A percentile compares a stretch with the other conserved stretches of the same genome.
phyloP scores from a whole-genome alignment of 2,797 vertebrate genomes.

The Lutjanus campechanus region DNA sequence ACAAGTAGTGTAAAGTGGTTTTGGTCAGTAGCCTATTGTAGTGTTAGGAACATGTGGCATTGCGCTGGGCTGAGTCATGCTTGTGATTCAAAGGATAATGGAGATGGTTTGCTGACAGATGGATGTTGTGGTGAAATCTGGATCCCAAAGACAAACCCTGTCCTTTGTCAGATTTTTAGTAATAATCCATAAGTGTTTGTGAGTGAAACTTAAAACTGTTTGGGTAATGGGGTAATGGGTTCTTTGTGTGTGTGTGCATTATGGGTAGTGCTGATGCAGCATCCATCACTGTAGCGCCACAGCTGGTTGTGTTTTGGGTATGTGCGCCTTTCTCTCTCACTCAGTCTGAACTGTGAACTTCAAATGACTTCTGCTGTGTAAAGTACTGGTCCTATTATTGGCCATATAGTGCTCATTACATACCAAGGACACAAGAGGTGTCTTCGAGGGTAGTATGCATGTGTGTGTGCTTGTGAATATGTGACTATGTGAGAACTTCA shows the following conservation, averaged over 20 bases:
- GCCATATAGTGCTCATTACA: conserved; percentile 61
- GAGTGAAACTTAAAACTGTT: conserved; percentile 75
- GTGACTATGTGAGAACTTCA: not conserved
- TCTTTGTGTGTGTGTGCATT: conserved; percentile 54
- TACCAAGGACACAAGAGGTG: conserved; percentile 48
- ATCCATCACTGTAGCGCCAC: conserved; percentile 78
- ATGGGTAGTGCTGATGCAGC: conserved; percentile 80
- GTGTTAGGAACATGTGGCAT: conserved; percentile 77
- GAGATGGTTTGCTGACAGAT: conserved; percentile 81
- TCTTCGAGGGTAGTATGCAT: conserved; percentile 2
- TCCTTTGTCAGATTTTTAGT: conserved; percentile 75
- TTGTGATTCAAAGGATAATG: conserved; percentile 76
- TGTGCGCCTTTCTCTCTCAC: conserved; percentile 69
- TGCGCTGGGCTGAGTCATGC: conserved; percentile 70
- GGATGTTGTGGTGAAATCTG: conserved; percentile 81
- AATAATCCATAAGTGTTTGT: conserved; percentile 77
- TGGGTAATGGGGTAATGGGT: conserved; percentile 70
- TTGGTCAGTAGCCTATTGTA: conserved; percentile 59
- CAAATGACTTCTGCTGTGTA: conserved; percentile 75
- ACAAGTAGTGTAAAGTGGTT: conserved; percentile 72
- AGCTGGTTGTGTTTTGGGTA: conserved; percentile 87
- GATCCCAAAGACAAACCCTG: conserved; percentile 74
- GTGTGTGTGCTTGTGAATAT: not conserved
- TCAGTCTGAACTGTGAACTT: conserved; percentile 77
- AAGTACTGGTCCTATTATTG: conserved; percentile 47